A percentile compares a stretch with the other conserved stretches of the same genome.
These are phyloP conservation scores for Hippoglossus hippoglossus DNA, from an alignment of 2,797 vertebrate genomes.

Conservation along the genomic window DNA sequence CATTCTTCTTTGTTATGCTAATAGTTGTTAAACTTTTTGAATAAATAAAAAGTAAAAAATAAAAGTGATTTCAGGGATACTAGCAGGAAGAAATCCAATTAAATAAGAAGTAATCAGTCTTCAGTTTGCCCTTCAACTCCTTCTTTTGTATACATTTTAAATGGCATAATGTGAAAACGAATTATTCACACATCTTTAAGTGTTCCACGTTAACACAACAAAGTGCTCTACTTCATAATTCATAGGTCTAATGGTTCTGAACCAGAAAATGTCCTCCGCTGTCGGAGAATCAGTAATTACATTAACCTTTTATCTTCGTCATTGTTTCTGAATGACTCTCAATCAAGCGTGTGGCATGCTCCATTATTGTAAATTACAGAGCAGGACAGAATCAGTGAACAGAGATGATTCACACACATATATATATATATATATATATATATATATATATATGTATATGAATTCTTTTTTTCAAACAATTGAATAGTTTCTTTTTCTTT, in stretches of 20 bases:
- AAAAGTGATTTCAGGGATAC: background rate
- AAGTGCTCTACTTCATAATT: constrained; percentile 32
- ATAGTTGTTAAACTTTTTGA: constrained; percentile 9
- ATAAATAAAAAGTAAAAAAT: constrained; percentile 17
- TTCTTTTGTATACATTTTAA: constrained; percentile 18
- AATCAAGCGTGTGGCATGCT: constrained; percentile 30
- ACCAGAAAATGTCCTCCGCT: constrained; percentile 16
- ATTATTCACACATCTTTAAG: constrained; percentile 54
- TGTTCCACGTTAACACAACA: constrained; percentile 27
- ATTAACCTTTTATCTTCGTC: constrained; percentile 37
- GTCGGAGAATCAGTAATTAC: constrained; percentile 41
- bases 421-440: no score
- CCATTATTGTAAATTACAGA: constrained; percentile 27
- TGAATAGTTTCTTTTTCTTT: no score
- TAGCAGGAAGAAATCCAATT: background rate
- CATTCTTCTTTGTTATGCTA: constrained; percentile 18
- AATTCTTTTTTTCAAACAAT: no score
- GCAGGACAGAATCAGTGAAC: constrained; percentile 5
- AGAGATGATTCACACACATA: background rate
- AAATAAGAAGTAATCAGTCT: background rate
- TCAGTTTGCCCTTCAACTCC: background rate
- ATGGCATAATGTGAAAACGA: constrained; percentile 23
- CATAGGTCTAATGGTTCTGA: constrained; percentile 28
- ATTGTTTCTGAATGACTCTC: constrained; percentile 36
- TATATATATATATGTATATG: no score